Evolutionary conservation across 2,797 vertebrate genomes (phyloP).

Genomic region (Lacerta bilineata): DNA sequence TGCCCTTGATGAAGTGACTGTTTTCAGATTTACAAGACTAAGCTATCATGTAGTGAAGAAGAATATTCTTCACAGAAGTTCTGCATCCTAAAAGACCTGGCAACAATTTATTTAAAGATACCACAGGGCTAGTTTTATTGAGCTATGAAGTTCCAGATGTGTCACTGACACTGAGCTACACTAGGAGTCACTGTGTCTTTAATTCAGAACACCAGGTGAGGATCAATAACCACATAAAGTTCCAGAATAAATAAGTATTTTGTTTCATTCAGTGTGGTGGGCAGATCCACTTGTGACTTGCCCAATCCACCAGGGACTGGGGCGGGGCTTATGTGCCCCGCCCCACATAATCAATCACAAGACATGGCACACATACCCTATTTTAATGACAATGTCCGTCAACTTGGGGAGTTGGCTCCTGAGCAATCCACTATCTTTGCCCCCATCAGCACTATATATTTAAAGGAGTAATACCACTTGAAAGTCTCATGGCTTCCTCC

Average conservation of each 20-base stretch:
- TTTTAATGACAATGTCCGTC: background rate
- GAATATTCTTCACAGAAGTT: background rate
- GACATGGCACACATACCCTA: too few relatives aligned
- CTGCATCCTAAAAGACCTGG: background rate
- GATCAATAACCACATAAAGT: background rate
- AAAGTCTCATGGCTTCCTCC: too few relatives aligned
- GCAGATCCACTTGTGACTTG: background rate
- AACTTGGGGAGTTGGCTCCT: background rate
- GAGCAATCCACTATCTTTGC: too few relatives aligned
- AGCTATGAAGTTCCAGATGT: background rate
- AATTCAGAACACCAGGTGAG: background rate
- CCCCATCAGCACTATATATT: too few relatives aligned
- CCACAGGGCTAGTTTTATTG: background rate
- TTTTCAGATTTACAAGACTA: background rate
- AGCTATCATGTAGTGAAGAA: background rate
- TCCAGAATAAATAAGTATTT: background rate
- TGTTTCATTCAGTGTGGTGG: background rate
- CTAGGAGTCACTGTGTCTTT: background rate
- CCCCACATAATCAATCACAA: too few relatives aligned
- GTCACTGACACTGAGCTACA: background rate
- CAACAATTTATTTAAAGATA: background rate
- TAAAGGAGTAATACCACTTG: too few relatives aligned
- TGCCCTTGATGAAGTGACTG: conserved; percentile 6
- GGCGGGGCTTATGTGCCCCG: too few relatives aligned
- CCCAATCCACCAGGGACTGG: too few relatives aligned